Conservation (phyloP, 2,113 vertebrate species). For the Rafetus swinhoei region DNA sequence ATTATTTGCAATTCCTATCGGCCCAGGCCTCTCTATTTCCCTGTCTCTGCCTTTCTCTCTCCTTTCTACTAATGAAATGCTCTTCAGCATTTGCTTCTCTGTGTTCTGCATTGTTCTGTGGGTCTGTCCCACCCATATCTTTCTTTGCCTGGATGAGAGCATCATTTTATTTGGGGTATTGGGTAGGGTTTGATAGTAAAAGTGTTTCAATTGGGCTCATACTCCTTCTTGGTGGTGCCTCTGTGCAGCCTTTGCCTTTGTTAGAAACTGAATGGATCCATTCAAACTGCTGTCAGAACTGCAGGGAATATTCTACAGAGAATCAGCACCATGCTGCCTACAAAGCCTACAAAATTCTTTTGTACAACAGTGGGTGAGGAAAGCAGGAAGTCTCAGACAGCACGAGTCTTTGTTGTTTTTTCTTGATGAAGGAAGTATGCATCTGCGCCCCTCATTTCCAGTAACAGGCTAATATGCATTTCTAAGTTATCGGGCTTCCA, state of each 20-base stretch:
- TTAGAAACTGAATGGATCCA: conserved; percentile 21
- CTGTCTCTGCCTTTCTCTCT: not conserved
- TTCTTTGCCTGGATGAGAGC: not conserved
- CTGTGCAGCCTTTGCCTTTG: not conserved
- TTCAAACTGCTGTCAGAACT: not conserved
- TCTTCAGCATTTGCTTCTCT: not conserved
- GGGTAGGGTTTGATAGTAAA: not conserved
- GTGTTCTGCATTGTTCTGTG: not conserved
- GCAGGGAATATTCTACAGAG: not conserved
- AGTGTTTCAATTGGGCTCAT: conserved; percentile 33
- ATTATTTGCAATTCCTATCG: not conserved
- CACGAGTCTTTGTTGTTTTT: not conserved
- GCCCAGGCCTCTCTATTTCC: not conserved
- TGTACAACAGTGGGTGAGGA: not conserved
- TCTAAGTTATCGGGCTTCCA: not conserved
- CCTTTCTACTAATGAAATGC: not conserved
- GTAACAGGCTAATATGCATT: not conserved
- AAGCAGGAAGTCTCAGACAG: not conserved
- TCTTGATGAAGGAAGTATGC: not conserved
- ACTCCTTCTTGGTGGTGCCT: conserved; percentile 5
- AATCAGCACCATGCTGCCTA: not conserved
- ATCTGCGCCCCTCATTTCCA: conserved; percentile 26
- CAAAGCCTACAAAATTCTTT: conserved; percentile 11
- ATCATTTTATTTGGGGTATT: not conserved
- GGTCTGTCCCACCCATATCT: not conserved